Conservation (phyloP, 2,113 vertebrate genomes). For the Motacilla alba region DNA sequence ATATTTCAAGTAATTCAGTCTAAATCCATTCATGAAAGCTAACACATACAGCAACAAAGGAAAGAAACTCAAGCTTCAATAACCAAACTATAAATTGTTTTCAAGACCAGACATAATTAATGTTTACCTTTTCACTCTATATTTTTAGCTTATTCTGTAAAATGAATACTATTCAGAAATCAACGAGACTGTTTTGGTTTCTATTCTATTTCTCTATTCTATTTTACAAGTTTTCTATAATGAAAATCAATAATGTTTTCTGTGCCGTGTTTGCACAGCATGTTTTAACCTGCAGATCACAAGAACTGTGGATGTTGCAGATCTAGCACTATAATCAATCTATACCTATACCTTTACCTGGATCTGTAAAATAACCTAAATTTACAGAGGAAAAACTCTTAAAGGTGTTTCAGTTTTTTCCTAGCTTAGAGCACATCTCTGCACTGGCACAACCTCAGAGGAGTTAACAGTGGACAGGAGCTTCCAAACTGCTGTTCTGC, state of each 20-base stretch:
- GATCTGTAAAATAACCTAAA: neutral
- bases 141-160: neutral
- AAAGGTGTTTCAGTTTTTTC: neutral
- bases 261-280: neutral
- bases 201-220: neutral
- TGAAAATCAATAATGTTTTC: neutral
- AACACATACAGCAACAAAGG: neutral
- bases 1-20: constrained; percentile 49
- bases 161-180: neutral
- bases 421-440: neutral
- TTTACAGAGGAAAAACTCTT: neutral
- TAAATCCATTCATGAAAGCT: neutral
- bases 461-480: neutral
- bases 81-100: neutral
- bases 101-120: constrained; percentile 19
- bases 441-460: neutral
- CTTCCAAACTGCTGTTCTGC: neutral
- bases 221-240: neutral
- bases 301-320: neutral
- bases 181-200: neutral
- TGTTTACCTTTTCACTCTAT: neutral
- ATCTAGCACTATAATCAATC: neutral
- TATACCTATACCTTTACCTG: neutral
- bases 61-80: constrained; percentile 53
- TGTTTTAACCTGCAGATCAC: neutral